phyloP scores from a whole-genome alignment of 2,888 invertebrate species.

The Venusia cambrica region DNA sequence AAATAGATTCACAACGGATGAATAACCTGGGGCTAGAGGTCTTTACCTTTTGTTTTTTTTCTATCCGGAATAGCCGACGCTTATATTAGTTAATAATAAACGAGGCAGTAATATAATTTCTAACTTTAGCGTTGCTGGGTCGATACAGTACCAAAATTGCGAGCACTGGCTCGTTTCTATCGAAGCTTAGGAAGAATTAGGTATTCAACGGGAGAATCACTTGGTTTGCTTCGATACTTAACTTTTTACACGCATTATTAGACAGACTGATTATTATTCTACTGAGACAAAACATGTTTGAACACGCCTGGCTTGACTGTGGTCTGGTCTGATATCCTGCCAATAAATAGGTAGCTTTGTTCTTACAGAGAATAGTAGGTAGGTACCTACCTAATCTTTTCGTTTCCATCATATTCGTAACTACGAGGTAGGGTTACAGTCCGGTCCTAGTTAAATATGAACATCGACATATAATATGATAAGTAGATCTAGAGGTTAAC shows the following conservation, averaged over 20 bases:
- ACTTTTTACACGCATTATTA: not conserved
- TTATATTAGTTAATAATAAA: constrained; percentile 24
- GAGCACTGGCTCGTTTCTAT: no score
- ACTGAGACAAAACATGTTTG: constrained; percentile 29
- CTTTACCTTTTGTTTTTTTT: constrained; percentile 48
- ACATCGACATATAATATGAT: no score
- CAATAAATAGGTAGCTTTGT: no score
- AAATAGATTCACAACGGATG: constrained; percentile 62
- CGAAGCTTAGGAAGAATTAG: no score
- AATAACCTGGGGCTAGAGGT: constrained; percentile 55
- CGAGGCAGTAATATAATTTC: constrained; percentile 15
- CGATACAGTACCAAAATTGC: constrained; percentile 3
- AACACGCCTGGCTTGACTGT: constrained; percentile 33
- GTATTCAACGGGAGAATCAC: no score
- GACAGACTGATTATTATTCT: not conserved
- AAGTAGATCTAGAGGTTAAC: no score
- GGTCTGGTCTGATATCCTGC: constrained; percentile 17
- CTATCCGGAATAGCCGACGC: constrained; percentile 29
- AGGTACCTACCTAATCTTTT: constrained; percentile 4
- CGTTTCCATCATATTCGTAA: no score
- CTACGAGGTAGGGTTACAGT: no score
- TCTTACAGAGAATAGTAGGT: constrained; percentile 5
- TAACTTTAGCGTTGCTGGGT: constrained; percentile 15
- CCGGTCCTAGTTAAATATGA: no score
- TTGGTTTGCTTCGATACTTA: no score